Evolutionary conservation across 2,797 vertebrate species (phyloP).

Genomic region (Acanthurus tractus): DNA sequence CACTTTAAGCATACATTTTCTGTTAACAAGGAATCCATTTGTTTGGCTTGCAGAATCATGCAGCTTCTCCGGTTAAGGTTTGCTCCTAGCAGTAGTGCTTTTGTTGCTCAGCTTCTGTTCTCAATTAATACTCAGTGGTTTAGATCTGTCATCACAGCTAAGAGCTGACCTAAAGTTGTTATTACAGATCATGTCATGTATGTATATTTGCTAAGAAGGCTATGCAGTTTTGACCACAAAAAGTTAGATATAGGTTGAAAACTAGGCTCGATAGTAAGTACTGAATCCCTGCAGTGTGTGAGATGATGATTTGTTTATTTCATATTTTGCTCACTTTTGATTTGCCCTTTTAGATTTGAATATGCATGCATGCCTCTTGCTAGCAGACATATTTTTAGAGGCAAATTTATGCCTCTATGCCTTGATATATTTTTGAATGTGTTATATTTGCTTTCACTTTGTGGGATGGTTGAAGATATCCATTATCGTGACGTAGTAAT

Average conservation of each 20-base stretch:
- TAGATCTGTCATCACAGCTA: not conserved
- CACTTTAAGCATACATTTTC: not conserved
- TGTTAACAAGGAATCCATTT: not conserved
- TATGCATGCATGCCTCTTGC: no score
- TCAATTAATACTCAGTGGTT: not conserved
- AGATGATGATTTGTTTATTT: no score
- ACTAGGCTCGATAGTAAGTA: not conserved
- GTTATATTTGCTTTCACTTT: constrained; percentile 24
- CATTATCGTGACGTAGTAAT: constrained; percentile 2
- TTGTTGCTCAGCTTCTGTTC: not conserved
- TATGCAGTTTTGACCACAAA: not conserved
- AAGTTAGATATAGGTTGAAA: not conserved
- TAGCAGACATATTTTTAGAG: not conserved
- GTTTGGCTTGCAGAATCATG: not conserved
- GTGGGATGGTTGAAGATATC: not conserved
- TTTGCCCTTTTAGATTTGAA: no score
- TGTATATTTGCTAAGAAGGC: no score
- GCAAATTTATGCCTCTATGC: not conserved
- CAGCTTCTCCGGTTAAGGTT: not conserved
- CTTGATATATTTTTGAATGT: constrained; percentile 13
- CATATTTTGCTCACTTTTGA: no score
- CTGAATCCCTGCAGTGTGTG: no score
- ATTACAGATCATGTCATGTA: not conserved
- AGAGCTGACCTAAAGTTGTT: not conserved
- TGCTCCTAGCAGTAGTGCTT: not conserved